Conservation (phyloP, 2,113 vertebrate genomes). For the Hippocampus abdominalis region DNA sequence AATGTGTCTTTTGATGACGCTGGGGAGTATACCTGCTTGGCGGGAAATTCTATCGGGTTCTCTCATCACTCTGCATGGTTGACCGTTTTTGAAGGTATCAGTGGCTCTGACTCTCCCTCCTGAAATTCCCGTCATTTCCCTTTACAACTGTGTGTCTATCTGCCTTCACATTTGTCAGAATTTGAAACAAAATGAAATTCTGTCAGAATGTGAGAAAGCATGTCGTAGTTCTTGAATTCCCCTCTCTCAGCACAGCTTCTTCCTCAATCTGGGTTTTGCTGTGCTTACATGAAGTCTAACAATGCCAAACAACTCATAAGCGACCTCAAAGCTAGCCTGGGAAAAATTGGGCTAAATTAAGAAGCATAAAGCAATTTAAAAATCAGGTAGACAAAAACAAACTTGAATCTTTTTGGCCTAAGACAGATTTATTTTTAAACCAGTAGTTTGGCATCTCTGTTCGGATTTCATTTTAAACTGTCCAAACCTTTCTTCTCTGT, state of each 20-base stretch:
- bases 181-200: constrained; percentile 27
- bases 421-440: constrained; percentile 6
- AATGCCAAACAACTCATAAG: constrained; percentile 51
- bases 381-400: background rate
- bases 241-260: constrained; percentile 48
- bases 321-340: background rate
- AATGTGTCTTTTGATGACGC: constrained; percentile 99
- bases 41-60: constrained; percentile 99
- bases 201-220: constrained; percentile 44
- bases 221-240: constrained; percentile 29
- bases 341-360: background rate
- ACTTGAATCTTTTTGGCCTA: constrained; percentile 4
- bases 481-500: constrained; percentile 44
- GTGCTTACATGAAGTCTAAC: constrained; percentile 45
- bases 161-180: constrained; percentile 48
- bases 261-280: constrained; percentile 50
- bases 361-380: background rate
- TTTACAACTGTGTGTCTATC: constrained; percentile 40
- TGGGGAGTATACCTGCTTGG: constrained; percentile 99
- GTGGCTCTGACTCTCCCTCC: constrained; percentile 63
- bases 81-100: constrained; percentile 97
- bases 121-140: constrained; percentile 25
- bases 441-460: constrained; percentile 59
- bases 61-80: constrained; percentile 99
- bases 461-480: constrained; percentile 56